Conservation (phyloP, 2,888 invertebrate species). For the Folsomia candida region DNA sequence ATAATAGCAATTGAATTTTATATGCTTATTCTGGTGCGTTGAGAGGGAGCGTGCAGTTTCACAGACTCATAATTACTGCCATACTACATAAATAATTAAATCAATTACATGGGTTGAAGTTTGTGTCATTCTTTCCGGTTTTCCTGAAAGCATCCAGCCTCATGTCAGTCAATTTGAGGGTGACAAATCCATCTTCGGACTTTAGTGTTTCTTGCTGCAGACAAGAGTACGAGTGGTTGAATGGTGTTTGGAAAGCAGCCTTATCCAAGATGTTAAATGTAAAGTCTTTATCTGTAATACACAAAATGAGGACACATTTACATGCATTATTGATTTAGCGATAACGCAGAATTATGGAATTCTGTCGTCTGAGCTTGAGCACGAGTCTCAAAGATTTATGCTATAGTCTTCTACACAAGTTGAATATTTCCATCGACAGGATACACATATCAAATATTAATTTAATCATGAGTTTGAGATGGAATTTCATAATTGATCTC, state of each 20-base stretch:
- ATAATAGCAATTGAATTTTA: slow-evolving; percentile 20
- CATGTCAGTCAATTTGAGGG: slow-evolving; percentile 62
- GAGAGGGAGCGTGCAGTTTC: too few relatives aligned
- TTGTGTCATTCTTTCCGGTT: slow-evolving; percentile 33
- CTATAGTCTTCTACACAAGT: too few relatives aligned
- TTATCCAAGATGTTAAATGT: slow-evolving; percentile 57
- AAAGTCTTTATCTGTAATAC: slow-evolving; percentile 52
- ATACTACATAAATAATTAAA: slow-evolving; percentile 6
- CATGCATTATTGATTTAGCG: too few relatives aligned
- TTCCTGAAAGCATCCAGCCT: slow-evolving; percentile 71
- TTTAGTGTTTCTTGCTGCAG: slow-evolving; percentile 61
- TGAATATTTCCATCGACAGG: slow-evolving; percentile 4
- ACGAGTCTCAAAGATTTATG: neutral
- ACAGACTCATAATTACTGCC: too few relatives aligned
- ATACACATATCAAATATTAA: slow-evolving; percentile 6
- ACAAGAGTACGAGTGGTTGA: slow-evolving; percentile 73
- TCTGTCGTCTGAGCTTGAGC: neutral
- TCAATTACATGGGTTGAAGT: slow-evolving; percentile 65
- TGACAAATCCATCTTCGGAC: slow-evolving; percentile 58
- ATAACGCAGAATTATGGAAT: neutral
- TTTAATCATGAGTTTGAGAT: neutral
- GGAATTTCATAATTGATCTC: neutral
- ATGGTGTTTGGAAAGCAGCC: slow-evolving; percentile 62
- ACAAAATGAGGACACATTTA: slow-evolving; percentile 17
- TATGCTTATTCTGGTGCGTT: neutral